Evolutionary conservation across 2,113 vertebrate genomes (phyloP), one percentile per base, ranked within the genome.

Genomic region (Limanda limanda): DNA sequence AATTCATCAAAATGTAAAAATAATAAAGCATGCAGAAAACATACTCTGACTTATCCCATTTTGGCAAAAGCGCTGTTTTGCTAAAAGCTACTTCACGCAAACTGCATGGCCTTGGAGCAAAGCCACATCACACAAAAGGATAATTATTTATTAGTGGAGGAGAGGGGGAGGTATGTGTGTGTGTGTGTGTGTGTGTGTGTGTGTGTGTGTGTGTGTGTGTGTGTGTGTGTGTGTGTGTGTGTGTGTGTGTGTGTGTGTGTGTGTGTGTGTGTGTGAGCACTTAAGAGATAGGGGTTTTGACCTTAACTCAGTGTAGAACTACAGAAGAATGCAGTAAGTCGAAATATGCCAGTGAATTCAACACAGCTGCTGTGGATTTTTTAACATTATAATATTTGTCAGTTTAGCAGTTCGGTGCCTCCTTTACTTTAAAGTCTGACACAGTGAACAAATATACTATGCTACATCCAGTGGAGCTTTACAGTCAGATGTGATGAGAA

Each of bases 361-460:
- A 70, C 52, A 82, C 88, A 92, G 90, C 87, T 89, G 88, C 70
- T 74, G 78, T 62, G 75, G 85, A 90, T 90, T 85, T 86, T 86
- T 90, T 73, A 82, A 82, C 82, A 73, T 87, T 79, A 62, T 79
- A 57, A 52, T 82, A 82, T 88, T 90, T 88, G 84, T 87, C 76
- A 76, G 56, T 84, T 75, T 72, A 78, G 45, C 68, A 66, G 56
- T 66, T 18, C 27, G 57, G 31, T 75, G 71, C 71, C 66, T 81
- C 60, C 69, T 68, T 66, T 74, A 37, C 15, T 48, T 73, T 47
- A 65, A 80, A 71, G 64, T 63, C 52, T 58, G 27, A 75, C 83
- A 79, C 77, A 23, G 20, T 5, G 7, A 9, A 11, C 40, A 57
- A 56, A 64, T 14, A 51, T 15, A 45, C 11, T 11, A 9, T 37